Evolutionary conservation across 2,113 vertebrate genomes (phyloP), one percentile per base, ranked within the genome.

Genomic region (Zosterops borbonicus): DNA sequence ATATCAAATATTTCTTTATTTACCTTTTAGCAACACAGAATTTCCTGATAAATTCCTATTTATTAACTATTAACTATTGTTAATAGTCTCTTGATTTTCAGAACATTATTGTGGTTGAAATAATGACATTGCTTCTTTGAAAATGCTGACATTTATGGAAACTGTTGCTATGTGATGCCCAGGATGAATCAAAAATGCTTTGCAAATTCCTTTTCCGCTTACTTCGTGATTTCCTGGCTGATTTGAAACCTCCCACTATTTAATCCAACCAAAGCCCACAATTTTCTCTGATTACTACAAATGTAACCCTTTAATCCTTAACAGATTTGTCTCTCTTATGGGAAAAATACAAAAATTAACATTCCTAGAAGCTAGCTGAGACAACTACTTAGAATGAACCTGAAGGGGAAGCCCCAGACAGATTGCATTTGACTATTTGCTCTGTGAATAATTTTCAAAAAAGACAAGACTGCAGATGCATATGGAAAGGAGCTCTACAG

Each of bases 151-250:
- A 60, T 86, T 83, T 91, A 81, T 64, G 92, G 91, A 91, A 91
- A 71, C 78, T 23, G 77, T 91, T 92, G 95, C 96, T 94, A 56
- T 62, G 94, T 75, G 85, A 95, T 79, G 79, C 13, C 29, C 35
- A 88, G 89, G 94, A 88, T 71, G 87, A 95, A 96, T 90, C n/a
- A 80, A 91, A 97, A 87, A 94, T 74, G 90, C 91, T 95, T 81
- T 16, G 9, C 76, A 64, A 96, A 91, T 71, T 83, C 87, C 95
- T 92, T 89, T 97, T 92, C 90, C 71, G 88, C 83, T 75, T 46
- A 71, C 92, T 97, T 94, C 18, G 23, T 90, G 89, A 89, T 93
- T 86, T 92, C 94, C 94, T 69, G 76, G 80, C 62, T 76, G 69
- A 94, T 94, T 78, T 74, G 74, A 88, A 87, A 96, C 46, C 89